A percentile compares a stretch with the other conserved stretches of the same genome.
Conservation (phyloP, 2,113 vertebrate species). For the Meriones unguiculatus region DNA sequence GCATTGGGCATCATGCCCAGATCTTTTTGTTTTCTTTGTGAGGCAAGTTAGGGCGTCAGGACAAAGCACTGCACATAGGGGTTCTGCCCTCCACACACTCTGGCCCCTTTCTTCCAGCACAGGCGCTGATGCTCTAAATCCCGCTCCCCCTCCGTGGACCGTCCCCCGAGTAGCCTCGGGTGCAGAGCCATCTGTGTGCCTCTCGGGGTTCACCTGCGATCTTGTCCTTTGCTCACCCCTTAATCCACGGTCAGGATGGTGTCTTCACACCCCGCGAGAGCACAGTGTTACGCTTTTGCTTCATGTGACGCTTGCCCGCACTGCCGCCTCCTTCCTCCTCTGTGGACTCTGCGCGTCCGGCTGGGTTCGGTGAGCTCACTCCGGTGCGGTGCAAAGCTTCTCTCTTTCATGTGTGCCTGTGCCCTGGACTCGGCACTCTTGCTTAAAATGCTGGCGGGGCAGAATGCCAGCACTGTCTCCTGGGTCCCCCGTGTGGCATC, state of each 20-base stretch:
- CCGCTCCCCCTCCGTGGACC: background rate
- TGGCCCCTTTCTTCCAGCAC: background rate
- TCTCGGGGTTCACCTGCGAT: background rate
- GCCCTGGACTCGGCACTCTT: background rate
- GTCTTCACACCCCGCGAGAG: background rate
- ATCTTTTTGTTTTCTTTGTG: background rate
- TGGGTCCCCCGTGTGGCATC: background rate
- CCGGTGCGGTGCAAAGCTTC: background rate
- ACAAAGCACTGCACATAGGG: background rate
- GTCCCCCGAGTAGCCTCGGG: background rate
- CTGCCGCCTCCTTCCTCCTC: background rate
- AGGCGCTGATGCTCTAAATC: background rate
- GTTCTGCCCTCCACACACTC: background rate
- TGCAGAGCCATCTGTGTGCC: rapidly evolving
- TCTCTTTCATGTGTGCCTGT: background rate
- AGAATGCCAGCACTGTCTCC: too few relatives aligned
- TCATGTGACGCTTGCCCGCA: background rate
- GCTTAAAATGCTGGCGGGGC: too few relatives aligned
- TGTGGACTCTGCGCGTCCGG: background rate
- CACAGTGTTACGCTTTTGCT: rapidly evolving
- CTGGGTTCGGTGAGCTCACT: background rate
- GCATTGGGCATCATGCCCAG: too few relatives aligned
- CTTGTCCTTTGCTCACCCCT: background rate
- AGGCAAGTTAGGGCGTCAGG: background rate
- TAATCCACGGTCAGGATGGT: too few relatives aligned